Conservation (phyloP, 2,888 invertebrate species). For the Dolomedes plantarius region DNA sequence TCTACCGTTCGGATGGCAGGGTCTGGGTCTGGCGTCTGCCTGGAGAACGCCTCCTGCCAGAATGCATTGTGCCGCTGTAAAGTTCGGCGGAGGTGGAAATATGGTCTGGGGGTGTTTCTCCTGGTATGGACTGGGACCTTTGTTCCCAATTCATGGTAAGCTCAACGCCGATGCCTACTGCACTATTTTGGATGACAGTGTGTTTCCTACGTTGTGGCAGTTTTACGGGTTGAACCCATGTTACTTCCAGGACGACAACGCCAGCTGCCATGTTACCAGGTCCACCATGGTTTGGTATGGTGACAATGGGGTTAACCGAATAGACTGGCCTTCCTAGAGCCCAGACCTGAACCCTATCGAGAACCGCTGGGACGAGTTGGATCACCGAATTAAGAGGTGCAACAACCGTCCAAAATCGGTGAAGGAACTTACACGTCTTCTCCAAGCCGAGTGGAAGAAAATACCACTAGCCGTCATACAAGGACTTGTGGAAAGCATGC, state of each 20-base stretch:
- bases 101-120: background rate
- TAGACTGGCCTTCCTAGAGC: background rate
- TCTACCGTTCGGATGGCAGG: conserved; percentile 23
- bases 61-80: background rate
- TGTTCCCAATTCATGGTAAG: background rate
- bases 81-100: background rate
- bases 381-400: background rate
- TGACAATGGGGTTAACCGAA: background rate
- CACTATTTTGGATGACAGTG: background rate
- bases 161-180: background rate
- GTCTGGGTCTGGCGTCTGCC: conserved; percentile 17
- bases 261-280: background rate
- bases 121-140: background rate
- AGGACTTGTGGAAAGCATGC: too few species aligned
- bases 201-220: too few species aligned
- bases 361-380: too few species aligned
- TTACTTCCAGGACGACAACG: conserved; percentile 7
- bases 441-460: too few species aligned
- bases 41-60: background rate
- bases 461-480: too few species aligned
- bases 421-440: conserved; percentile 22
- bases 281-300: background rate
- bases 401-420: conserved; percentile 22
- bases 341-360: conserved; percentile 11
- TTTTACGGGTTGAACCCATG: too few species aligned